phyloP scores from a whole-genome alignment of 2,113 vertebrate genomes.

The Dipodomys ordii region DNA sequence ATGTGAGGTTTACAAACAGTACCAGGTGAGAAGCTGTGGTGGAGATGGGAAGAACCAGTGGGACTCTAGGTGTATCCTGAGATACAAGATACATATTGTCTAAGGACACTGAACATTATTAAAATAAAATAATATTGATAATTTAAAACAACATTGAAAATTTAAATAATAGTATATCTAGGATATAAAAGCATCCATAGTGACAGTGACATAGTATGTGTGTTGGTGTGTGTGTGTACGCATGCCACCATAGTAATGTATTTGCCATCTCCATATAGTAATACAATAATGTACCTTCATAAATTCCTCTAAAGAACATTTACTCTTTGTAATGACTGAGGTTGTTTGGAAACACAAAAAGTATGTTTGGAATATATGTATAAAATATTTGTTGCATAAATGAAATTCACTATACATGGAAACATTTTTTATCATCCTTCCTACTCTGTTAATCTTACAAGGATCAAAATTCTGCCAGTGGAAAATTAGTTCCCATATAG shows the following conservation, averaged over 20 bases:
- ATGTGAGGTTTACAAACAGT: not conserved
- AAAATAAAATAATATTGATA: no score
- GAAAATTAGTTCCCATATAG: not conserved
- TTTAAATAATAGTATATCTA: not conserved
- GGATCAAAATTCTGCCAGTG: slow-evolving; percentile 3
- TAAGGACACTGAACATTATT: not conserved
- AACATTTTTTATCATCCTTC: not conserved
- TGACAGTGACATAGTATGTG: not conserved
- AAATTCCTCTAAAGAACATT: not conserved
- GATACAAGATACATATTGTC: not conserved
- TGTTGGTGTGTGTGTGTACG: not conserved
- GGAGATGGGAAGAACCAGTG: no score
- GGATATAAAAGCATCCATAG: not conserved
- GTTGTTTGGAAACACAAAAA: not conserved
- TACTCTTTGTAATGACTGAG: not conserved
- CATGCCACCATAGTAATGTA: no score
- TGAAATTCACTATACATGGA: not conserved
- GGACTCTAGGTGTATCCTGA: not conserved
- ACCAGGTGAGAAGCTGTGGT: not conserved
- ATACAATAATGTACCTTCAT: not conserved
- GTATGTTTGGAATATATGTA: no score
- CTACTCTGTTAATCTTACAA: not conserved
- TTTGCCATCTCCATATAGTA: not conserved
- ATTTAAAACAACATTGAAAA: no score
- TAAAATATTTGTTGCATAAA: not conserved